Conservation (phyloP, 2,113 vertebrate genomes). For the Vanacampus margaritifer region DNA sequence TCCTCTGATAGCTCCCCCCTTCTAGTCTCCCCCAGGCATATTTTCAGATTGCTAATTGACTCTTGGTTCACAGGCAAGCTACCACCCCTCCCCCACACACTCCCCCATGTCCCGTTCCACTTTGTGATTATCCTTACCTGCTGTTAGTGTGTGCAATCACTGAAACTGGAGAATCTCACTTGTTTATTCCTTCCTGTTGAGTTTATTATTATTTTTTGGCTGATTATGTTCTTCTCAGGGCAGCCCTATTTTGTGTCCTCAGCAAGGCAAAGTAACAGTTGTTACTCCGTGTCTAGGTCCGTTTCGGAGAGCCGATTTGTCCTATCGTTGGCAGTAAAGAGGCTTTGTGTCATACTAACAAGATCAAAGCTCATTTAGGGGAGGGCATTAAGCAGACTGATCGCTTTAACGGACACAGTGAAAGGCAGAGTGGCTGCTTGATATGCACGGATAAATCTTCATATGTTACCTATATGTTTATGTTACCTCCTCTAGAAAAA, state of each 20-base stretch:
- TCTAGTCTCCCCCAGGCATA: constrained; percentile 42
- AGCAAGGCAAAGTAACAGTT: constrained; percentile 29
- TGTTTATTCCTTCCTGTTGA: not conserved
- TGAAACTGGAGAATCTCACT: not conserved
- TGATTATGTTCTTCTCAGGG: not conserved
- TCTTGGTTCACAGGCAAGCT: constrained; percentile 50
- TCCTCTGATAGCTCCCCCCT: constrained; percentile 36
- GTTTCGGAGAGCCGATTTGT: constrained; percentile 61
- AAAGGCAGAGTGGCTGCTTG: not conserved
- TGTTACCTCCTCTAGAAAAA: too few species aligned
- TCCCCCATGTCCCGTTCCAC: not conserved
- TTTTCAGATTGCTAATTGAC: constrained; percentile 72
- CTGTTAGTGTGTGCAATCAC: not conserved
- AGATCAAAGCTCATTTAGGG: constrained; percentile 74
- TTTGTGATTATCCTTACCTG: constrained; percentile 2
- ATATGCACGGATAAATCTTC: constrained; percentile 28
- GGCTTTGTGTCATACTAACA: constrained; percentile 71
- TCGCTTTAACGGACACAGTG: constrained; percentile 48
- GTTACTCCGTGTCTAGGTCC: constrained; percentile 19
- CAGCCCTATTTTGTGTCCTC: not conserved
- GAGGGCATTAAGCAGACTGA: constrained; percentile 67
- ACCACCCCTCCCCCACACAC: not conserved
- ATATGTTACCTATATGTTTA: not conserved
- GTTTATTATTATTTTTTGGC: not conserved
- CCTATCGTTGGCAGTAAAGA: constrained; percentile 74